Percentiles rank a stretch among this genome's conserved stretches.
phyloP scores from a whole-genome alignment of 2,113 vertebrate species.

The Bubo blakistoni region DNA sequence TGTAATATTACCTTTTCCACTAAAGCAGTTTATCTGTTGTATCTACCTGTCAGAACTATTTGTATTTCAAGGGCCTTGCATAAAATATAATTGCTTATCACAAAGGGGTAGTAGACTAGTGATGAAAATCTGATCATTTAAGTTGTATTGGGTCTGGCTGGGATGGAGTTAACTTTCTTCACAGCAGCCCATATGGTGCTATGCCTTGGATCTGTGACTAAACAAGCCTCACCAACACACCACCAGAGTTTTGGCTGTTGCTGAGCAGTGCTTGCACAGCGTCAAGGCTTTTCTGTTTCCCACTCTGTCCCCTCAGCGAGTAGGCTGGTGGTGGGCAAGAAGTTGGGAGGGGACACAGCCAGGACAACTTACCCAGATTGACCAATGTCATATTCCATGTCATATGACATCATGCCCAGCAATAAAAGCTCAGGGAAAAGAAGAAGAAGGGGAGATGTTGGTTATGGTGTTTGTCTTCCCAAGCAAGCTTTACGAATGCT shows the following conservation, averaged over 20 bases:
- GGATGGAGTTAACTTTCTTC: background rate
- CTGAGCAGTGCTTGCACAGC: background rate
- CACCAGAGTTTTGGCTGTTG: background rate
- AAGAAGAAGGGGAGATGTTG: background rate
- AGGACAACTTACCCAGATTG: background rate
- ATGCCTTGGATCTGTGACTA: background rate
- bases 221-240: background rate
- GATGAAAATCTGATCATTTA: background rate
- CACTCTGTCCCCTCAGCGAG: accelerated
- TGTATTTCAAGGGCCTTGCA: background rate
- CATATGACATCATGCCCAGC: background rate
- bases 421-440: background rate
- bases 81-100: background rate
- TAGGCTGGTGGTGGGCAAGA: background rate
- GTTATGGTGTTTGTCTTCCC: background rate
- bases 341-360: accelerated
- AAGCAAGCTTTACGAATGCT: background rate
- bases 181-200: accelerated
- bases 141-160: background rate
- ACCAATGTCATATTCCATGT: background rate
- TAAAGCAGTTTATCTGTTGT: background rate
- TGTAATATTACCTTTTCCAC: background rate
- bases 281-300: background rate
- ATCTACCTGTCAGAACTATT: background rate
- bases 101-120: background rate